Evolutionary conservation across 2,113 vertebrate species (phyloP).

Genomic region (Hippoglossus stenolepis): DNA sequence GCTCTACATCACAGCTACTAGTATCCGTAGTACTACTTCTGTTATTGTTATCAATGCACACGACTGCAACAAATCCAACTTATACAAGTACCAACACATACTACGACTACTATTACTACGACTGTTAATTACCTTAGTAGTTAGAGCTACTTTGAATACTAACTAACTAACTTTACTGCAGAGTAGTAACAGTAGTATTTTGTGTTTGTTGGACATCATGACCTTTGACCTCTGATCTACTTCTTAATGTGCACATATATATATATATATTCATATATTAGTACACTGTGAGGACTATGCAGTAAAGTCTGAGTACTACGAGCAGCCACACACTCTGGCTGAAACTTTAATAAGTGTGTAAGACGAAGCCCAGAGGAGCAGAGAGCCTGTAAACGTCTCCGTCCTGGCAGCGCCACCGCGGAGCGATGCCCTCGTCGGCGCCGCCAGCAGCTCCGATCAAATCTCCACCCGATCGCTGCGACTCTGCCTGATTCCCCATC

Average conservation of each 20-base stretch:
- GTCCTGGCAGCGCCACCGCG: constrained; percentile 2
- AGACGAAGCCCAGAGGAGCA: background rate
- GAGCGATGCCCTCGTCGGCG: constrained; percentile 11
- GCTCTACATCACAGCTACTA: background rate
- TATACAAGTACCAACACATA: too few relatives aligned
- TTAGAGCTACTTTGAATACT: too few relatives aligned
- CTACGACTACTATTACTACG: too few relatives aligned
- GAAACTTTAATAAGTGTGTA: constrained; percentile 17
- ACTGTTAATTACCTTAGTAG: background rate
- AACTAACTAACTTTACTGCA: too few relatives aligned
- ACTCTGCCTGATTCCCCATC: constrained; percentile 45
- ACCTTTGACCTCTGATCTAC: background rate
- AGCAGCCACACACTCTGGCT: background rate
- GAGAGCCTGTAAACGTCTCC: background rate
- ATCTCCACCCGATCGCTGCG: constrained; percentile 19
- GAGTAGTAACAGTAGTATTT: background rate
- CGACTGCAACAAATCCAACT: too few relatives aligned
- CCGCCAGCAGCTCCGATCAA: constrained; percentile 5
- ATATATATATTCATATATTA: background rate
- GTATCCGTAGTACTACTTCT: background rate
- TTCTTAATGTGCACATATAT: background rate
- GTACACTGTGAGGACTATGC: background rate
- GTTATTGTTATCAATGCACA: too few relatives aligned
- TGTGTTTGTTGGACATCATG: background rate
- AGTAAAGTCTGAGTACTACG: background rate